Base-by-base conservation (phyloP, 2,888 invertebrate genomes). In the Antheraea yamamai region DNA sequence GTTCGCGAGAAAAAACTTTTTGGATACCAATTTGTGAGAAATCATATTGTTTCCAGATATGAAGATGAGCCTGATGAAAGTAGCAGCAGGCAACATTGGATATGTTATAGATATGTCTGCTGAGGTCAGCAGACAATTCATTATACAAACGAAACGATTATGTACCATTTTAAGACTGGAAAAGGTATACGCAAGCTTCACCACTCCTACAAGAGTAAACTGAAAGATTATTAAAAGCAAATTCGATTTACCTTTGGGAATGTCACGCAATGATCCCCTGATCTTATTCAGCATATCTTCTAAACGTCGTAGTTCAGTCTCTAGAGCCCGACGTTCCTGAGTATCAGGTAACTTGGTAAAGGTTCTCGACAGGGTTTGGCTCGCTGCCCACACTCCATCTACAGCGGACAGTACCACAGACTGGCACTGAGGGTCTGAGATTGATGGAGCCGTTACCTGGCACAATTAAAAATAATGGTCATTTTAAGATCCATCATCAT, bases 261-360 rank as follows among this genome's bases (percentile, higher is more conserved):
- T 39, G 10, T 55, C 58, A 23, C n/a, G 39, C 58, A 78, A 78
- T 4, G 79, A 76, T 12, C 64, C 75, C 61, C 73, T 78, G 74
- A 80, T 55, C 35, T 74, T 72, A n/a, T 79, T 75, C 39, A 73
- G 20, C 30, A 20, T 61, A 20, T 73, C 61, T 73, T 73, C 73
- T 55, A 73, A 61, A 61, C 35, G 55, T n/a, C 61, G 30, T 18
- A 61, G 73, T 30, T 61, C 73, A 4, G 35, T 55, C 12, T 73
- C 73, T 20, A 73, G n/a, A 39, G 39, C n/a, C n/a, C 61, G 58
- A 20, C 52, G 39, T 35, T 73, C 61, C 3, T 58, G 61, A 30
- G 39, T 35, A 12, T 58, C 70, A 2, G 70, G 73, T n/a, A 73
- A 18, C 61, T 73, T 58, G 23, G 12, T 73, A 39, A 61, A 73